phyloP scores from a whole-genome alignment of 2,797 vertebrate species.

The Crypturellus tataupa region DNA sequence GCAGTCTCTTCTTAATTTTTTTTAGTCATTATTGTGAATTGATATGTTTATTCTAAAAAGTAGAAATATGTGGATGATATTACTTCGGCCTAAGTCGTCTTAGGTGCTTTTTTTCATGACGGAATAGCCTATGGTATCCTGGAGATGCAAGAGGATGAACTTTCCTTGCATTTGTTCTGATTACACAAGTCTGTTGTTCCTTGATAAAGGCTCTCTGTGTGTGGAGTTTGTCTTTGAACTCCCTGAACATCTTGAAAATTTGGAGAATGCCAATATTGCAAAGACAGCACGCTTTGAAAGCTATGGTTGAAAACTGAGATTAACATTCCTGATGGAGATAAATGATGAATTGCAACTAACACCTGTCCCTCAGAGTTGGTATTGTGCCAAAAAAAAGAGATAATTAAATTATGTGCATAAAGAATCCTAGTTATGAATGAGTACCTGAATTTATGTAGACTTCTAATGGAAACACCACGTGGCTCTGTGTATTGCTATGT shows the following conservation, averaged over 20 bases:
- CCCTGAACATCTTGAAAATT: background rate
- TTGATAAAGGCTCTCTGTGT: background rate
- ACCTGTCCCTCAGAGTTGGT: constrained; percentile 29
- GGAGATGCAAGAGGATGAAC: background rate
- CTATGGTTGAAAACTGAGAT: background rate
- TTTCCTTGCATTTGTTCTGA: background rate
- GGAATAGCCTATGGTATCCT: background rate
- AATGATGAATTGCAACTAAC: background rate
- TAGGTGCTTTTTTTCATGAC: background rate
- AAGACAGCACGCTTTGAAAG: background rate
- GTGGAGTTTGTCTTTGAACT: background rate
- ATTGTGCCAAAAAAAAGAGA: constrained; percentile 15
- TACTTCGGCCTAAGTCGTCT: background rate
- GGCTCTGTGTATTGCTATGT: background rate
- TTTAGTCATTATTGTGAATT: background rate
- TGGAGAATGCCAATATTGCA: background rate
- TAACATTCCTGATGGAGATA: background rate
- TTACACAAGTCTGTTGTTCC: background rate
- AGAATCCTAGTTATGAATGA: background rate
- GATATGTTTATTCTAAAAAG: background rate
- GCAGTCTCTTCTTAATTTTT: background rate
- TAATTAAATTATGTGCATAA: constrained; percentile 6
- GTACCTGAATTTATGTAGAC: background rate
- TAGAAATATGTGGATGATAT: background rate
- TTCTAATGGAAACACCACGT: background rate